Percentiles rank a stretch among this genome's conserved stretches.
Evolutionary conservation across 2,888 invertebrate species (phyloP).

Genomic region (Calliopum simillimum): DNA sequence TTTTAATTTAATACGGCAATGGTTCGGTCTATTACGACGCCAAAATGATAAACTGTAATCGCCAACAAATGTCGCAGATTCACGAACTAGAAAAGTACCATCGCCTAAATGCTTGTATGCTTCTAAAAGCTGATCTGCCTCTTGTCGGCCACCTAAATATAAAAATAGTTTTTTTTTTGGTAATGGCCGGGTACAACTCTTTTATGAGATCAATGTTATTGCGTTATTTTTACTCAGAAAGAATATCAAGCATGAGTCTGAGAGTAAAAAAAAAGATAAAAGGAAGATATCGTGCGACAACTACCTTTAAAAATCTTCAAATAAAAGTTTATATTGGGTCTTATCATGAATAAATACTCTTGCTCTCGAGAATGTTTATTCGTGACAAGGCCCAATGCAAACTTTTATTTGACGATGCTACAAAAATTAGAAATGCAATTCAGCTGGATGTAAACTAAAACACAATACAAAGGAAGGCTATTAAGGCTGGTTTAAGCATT

Average conservation of each 20-base stretch:
- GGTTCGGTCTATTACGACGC: conserved; percentile 89
- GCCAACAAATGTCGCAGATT: conserved; percentile 95
- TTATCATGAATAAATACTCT: too few species aligned
- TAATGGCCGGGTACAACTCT: not conserved
- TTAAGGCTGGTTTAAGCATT: too few species aligned
- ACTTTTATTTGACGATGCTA: too few species aligned
- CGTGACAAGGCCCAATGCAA: too few species aligned
- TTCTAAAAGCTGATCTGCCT: conserved; percentile 77
- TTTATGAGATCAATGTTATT: not conserved
- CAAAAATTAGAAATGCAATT: too few species aligned
- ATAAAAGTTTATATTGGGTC: too few species aligned
- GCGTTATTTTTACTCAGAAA: not conserved
- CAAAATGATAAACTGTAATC: conserved; percentile 96
- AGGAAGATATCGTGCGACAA: too few species aligned
- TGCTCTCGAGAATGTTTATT: too few species aligned
- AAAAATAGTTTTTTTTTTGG: not conserved
- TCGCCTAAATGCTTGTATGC: conserved; percentile 86
- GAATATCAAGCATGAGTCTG: not conserved
- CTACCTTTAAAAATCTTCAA: too few species aligned
- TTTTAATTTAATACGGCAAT: conserved; percentile 89
- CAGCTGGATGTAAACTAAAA: too few species aligned
- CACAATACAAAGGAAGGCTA: too few species aligned
- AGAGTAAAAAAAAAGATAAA: too few species aligned
- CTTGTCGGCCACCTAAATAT: conserved; percentile 74
- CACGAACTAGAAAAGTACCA: conserved; percentile 92